These are phyloP conservation scores for Nanorana parkeri DNA, from an alignment of 2,113 vertebrate genomes.

Conservation along the genomic window DNA sequence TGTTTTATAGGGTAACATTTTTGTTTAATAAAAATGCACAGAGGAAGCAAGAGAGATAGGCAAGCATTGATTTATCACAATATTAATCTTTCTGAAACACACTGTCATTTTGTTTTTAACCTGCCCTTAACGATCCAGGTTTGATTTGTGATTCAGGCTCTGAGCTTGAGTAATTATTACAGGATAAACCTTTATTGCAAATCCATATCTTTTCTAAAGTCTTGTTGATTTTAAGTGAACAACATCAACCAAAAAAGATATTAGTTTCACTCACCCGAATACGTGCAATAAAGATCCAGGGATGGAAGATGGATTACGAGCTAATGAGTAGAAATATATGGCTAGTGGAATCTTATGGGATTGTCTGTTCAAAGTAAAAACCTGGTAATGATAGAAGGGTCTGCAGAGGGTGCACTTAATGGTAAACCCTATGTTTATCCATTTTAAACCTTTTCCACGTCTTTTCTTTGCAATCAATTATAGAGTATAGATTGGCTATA, in stretches of 20 bases:
- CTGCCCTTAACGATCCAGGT: constrained; percentile 59
- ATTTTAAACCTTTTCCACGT: neutral
- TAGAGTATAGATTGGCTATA: constrained; percentile 8
- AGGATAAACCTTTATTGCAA: constrained; percentile 70
- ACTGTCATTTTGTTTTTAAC: constrained; percentile 65
- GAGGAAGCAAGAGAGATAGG: constrained; percentile 14
- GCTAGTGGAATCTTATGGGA: constrained; percentile 60
- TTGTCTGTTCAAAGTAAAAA: neutral
- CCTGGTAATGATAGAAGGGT: neutral
- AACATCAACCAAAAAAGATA: constrained; percentile 69
- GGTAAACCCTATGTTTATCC: constrained; percentile 10
- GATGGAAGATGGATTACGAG: constrained; percentile 67
- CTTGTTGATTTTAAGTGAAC: constrained; percentile 71
- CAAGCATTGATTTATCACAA: constrained; percentile 61
- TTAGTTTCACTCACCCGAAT: constrained; percentile 68
- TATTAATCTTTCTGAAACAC: constrained; percentile 63
- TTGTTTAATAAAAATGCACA: constrained; percentile 40
- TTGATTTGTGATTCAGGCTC: constrained; percentile 63
- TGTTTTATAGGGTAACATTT: neutral
- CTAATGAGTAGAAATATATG: constrained; percentile 69
- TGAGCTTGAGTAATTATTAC: constrained; percentile 71
- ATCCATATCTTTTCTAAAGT: constrained; percentile 68
- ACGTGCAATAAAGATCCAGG: constrained; percentile 69
- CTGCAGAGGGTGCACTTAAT: constrained; percentile 21
- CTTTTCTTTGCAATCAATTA: constrained; percentile 2